Percentiles rank a stretch among this genome's conserved stretches.
phyloP scores from a whole-genome alignment of 2,888 invertebrate species.

The Archips xylosteana region DNA sequence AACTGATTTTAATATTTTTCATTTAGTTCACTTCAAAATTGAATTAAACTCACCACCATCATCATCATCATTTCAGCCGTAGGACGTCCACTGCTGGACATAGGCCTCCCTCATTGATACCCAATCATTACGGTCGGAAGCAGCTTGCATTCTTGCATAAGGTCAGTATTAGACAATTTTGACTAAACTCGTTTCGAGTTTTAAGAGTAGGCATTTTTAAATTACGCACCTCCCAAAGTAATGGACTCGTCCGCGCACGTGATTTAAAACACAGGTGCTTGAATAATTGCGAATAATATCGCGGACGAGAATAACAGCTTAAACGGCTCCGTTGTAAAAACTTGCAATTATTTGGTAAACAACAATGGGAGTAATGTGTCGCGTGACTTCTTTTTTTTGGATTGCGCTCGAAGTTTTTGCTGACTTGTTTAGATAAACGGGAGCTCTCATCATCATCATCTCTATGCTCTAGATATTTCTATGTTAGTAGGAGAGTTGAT shows the following conservation, averaged over 20 bases:
- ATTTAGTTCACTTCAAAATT: no score
- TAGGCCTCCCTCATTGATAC: no score
- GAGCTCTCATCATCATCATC: no score
- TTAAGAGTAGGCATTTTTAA: conserved; percentile 48
- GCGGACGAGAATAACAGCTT: conserved; percentile 45
- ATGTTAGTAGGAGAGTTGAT: no score
- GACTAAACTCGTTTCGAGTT: conserved; percentile 43
- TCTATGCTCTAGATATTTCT: no score
- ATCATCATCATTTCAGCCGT: no score
- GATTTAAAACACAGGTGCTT: conserved; percentile 55
- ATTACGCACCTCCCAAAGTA: conserved; percentile 45
- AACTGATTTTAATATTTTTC: no score
- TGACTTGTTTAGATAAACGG: neutral
- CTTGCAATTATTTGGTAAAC: conserved; percentile 37
- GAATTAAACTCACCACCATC: no score
- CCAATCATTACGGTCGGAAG: no score
- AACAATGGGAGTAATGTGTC: conserved; percentile 16
- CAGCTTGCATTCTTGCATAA: no score
- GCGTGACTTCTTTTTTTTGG: neutral
- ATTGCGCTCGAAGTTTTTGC: neutral
- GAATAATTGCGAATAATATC: conserved; percentile 56
- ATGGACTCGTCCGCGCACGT: conserved; percentile 49
- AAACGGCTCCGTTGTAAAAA: conserved; percentile 46
- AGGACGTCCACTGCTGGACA: no score
- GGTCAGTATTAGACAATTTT: no score